These are phyloP conservation scores for Mythimna albipuncta DNA, from an alignment of 2,888 invertebrate species.

Conservation along the genomic window DNA sequence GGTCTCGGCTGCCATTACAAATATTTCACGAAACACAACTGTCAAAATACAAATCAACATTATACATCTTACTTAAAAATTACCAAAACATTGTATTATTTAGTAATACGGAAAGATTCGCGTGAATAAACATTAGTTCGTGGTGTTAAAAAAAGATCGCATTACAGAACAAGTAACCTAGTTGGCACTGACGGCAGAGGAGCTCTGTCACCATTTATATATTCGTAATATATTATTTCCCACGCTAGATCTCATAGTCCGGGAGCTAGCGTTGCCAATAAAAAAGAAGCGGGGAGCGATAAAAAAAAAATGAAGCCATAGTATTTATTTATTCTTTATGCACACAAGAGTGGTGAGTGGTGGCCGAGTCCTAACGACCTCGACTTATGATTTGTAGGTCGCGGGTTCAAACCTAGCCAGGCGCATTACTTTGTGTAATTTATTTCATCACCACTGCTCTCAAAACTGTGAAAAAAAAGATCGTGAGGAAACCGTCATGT, in stretches of 20 bases:
- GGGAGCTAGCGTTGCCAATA: too few species aligned
- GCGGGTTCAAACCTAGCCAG: too few species aligned
- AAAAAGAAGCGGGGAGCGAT: too few species aligned
- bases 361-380: too few species aligned
- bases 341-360: too few species aligned
- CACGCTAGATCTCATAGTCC: conserved; percentile 59
- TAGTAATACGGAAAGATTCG: conserved; percentile 17
- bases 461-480: too few species aligned
- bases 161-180: conserved; percentile 72
- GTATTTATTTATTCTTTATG: too few species aligned
- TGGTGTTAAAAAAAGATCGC: conserved; percentile 45
- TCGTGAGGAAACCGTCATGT: too few species aligned
- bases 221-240: conserved; percentile 70
- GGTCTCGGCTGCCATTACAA: conserved; percentile 4
- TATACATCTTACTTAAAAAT: conserved; percentile 31
- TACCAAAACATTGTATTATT: conserved; percentile 28
- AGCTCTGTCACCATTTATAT: conserved; percentile 69
- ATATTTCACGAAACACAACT: conserved; percentile 14
- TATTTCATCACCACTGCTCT: too few species aligned
- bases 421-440: too few species aligned
- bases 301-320: too few species aligned
- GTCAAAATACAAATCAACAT: conserved; percentile 19
- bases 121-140: conserved; percentile 25
- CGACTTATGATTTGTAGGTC: too few species aligned
- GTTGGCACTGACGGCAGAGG: conserved; percentile 80